Evolutionary conservation across 2,888 invertebrate species (phyloP).

Genomic region (Cosmia pyralina): DNA sequence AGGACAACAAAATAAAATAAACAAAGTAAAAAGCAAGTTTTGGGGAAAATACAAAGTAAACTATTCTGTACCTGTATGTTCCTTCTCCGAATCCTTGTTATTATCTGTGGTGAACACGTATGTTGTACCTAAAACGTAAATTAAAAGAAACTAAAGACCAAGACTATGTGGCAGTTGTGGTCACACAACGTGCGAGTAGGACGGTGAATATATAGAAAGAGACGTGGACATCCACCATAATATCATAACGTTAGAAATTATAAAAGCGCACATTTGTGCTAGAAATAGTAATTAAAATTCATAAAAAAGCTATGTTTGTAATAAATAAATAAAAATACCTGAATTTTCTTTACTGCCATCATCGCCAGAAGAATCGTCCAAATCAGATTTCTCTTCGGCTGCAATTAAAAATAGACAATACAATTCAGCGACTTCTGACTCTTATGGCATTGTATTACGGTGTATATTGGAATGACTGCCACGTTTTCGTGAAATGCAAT

Average conservation of each 20-base stretch:
- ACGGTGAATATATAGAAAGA: not conserved
- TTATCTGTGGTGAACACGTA: conserved; percentile 76
- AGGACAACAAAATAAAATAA: no score
- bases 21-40: no score
- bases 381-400: conserved; percentile 83
- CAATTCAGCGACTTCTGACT: not conserved
- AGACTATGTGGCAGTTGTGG: not conserved
- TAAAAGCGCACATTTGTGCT: no score
- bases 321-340: conserved; percentile 60
- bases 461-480: not conserved
- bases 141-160: not conserved
- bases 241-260: no score
- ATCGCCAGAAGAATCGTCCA: conserved; percentile 81
- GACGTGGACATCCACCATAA: no score
- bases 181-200: not conserved
- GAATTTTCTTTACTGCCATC: conserved; percentile 72
- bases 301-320: no score
- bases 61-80: conserved; percentile 72
- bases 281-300: no score
- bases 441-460: not conserved
- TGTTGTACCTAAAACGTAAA: conserved; percentile 74
- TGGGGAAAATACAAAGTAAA: no score
- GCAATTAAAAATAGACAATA: conserved; percentile 53
- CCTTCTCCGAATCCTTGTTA: conserved; percentile 76
- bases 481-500: not conserved